Evolutionary conservation across 2,888 invertebrate genomes (phyloP), one percentile per base, ranked within the genome.

Genomic region (Apotomis capreana): DNA sequence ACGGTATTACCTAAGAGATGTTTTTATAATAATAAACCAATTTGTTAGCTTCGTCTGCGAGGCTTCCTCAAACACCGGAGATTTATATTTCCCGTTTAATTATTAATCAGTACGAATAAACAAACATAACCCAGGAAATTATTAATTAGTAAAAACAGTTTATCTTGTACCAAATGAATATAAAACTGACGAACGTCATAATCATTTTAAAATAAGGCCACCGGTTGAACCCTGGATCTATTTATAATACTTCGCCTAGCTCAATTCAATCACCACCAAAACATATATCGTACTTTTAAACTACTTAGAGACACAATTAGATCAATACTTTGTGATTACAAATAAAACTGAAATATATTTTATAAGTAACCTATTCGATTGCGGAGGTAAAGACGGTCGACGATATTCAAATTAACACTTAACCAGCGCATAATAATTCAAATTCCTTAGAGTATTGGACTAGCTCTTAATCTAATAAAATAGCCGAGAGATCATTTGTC

Each of bases 61-160:
- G 52, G 58, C 58, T 72, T 72, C 58, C 72, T 68, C 58, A 68
- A 68, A 63, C 68, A 58, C 62, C 46, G 9, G 58, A 72, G 72
- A 72, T 72, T 72, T 72, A 72, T 72, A 59, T 68, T 72, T 72
- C 63, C 72, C 68, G 63, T 72, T 72, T 59, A 26, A 72, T 68
- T 64, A 68, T 63, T 72, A 72, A 72, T 72, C 72, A 70, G 67
- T 59, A 44, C 58, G 62, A 46, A 12, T 62, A 72, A 72, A 68
- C 68, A 72, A 72, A 68, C 72, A 72, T 62, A 46, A 54, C 58
- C 68, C 52, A 72, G 72, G 72, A 72, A 72, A 72, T 72, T 68
- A 72, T 72, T 72, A 72, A 72, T 72, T 72, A 72, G 68, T 72
- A 58, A 68, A 68, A 58, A 68, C 10, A 49, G 52, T 68, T 63